Evolutionary conservation across 2,797 vertebrate species (phyloP).

Genomic region (Silurus lanzhouensis): DNA sequence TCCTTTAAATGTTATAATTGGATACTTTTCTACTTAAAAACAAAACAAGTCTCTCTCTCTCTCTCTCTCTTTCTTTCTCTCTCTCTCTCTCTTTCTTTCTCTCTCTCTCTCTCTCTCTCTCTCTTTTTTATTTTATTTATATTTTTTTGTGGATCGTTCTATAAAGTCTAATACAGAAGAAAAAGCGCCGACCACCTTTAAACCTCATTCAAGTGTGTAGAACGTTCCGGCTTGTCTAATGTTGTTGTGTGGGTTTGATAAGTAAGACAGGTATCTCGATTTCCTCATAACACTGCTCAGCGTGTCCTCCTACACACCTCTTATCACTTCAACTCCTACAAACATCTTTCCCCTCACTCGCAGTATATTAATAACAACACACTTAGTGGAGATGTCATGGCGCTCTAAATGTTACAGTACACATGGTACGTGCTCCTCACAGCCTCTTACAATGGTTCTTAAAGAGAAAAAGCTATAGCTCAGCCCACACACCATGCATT

Average conservation of each 20-base stretch:
- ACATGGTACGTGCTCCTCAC: background rate
- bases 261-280: slow-evolving; percentile 17
- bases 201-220: background rate
- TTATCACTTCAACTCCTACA: slow-evolving; percentile 32
- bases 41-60: no score
- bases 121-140: background rate
- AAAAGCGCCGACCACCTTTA: background rate
- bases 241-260: background rate
- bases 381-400: background rate
- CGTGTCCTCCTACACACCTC: slow-evolving; percentile 28
- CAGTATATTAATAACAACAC: slow-evolving; percentile 18
- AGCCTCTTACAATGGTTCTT: background rate
- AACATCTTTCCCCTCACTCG: slow-evolving; percentile 21
- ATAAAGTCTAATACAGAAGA: background rate
- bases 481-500: background rate
- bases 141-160: background rate
- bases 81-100: slow-evolving; percentile 15
- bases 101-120: slow-evolving; percentile 47
- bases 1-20: slow-evolving; percentile 24
- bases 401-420: background rate
- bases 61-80: slow-evolving; percentile 51
- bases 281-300: slow-evolving; percentile 35
- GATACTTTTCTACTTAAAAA: background rate
- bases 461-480: slow-evolving; percentile 4
- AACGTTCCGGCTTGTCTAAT: slow-evolving; percentile 2